These are phyloP conservation scores for Perizoma affinitatum DNA, from an alignment of 2,888 invertebrate genomes.

Conservation along the genomic window DNA sequence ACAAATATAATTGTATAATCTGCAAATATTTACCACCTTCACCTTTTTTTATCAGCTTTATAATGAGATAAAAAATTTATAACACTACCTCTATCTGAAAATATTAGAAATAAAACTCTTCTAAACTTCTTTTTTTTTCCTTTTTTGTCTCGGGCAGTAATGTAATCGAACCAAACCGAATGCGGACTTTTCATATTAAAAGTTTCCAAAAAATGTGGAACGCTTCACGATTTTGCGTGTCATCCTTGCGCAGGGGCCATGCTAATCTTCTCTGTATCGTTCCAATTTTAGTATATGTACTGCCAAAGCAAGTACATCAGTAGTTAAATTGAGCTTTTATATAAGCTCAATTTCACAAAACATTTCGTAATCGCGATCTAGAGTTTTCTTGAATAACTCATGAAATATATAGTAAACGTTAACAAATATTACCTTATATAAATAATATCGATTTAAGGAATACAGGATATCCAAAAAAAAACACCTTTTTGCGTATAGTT, in stretches of 20 bases:
- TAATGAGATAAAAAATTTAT: too few relatives aligned
- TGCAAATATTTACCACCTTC: too few relatives aligned
- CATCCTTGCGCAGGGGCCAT: conserved; percentile 69
- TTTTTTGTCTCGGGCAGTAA: too few relatives aligned
- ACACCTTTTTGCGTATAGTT: conserved; percentile 4
- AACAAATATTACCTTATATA: not conserved
- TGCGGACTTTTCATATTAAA: not conserved
- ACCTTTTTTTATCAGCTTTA: too few relatives aligned
- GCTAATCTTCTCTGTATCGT: conserved; percentile 15
- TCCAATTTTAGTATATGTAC: too few relatives aligned
- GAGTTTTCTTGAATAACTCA: conserved; percentile 3
- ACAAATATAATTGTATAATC: too few relatives aligned
- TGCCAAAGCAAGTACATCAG: conserved; percentile 43
- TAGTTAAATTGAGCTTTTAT: fast-evolving
- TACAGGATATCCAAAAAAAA: not conserved
- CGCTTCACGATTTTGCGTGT: conserved; percentile 54
- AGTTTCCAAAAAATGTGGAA: conserved; percentile 46
- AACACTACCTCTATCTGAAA: too few relatives aligned
- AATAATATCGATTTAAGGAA: not conserved
- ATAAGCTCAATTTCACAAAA: conserved; percentile 9
- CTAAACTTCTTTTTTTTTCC: too few relatives aligned
- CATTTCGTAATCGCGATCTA: conserved; percentile 41
- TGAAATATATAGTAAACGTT: not conserved
- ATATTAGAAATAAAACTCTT: too few relatives aligned
- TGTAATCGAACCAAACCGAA: too few relatives aligned